Percentiles rank a stretch among this genome's conserved stretches.
These are phyloP conservation scores for Chelonia mydas DNA, from an alignment of 2,797 vertebrate species.

Conservation along the genomic window DNA sequence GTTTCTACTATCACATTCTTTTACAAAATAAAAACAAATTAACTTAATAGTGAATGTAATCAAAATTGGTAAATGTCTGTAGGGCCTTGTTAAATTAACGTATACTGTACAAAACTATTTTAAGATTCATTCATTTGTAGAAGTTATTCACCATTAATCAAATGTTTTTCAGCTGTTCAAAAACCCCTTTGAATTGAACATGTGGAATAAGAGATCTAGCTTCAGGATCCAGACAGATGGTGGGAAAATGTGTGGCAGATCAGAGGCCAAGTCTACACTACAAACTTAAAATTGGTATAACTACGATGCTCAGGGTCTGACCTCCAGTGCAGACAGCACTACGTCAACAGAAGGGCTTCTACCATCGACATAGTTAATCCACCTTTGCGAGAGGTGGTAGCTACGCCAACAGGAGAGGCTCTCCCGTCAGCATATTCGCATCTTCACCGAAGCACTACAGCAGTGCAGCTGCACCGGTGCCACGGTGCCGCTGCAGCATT, in stretches of 20 bases:
- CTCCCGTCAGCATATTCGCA: not conserved
- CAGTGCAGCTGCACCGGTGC: no score
- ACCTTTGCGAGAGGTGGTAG: not conserved
- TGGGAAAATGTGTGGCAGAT: not conserved
- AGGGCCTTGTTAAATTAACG: not conserved
- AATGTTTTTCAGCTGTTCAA: not conserved
- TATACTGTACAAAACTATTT: not conserved
- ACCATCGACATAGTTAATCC: not conserved
- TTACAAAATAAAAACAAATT: not conserved
- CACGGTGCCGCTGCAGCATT: not conserved
- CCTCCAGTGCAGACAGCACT: not conserved
- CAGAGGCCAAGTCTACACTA: not conserved
- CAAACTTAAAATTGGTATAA: not conserved
- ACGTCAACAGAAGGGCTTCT: not conserved
- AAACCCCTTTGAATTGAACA: not conserved
- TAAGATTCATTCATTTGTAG: not conserved
- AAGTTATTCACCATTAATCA: not conserved
- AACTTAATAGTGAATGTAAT: not conserved
- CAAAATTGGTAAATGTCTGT: not conserved
- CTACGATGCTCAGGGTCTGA: not conserved
- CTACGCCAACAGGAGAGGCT: not conserved
- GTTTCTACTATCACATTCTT: not conserved
- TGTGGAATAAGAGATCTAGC: not conserved
- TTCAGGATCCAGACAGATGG: not conserved
- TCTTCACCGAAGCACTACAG: not conserved